Conservation (phyloP, 1,140 invertebrate genomes). For the Drosophila tsacasi region DNA sequence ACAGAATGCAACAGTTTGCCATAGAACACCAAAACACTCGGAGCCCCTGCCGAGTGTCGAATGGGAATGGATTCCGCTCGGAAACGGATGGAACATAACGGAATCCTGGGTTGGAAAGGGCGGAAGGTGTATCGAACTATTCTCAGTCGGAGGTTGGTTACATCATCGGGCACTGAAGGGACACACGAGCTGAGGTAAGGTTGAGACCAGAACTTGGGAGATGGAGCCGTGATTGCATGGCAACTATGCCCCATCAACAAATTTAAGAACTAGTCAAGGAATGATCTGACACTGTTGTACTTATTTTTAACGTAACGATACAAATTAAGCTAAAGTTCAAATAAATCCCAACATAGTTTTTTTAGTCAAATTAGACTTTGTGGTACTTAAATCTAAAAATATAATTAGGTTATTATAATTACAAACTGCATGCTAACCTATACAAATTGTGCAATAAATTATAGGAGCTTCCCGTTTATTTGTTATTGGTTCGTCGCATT, state of each 20-base stretch:
- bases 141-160: constrained; percentile 39
- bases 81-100: constrained; percentile 41
- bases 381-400: background rate
- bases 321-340: background rate
- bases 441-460: constrained; percentile 7
- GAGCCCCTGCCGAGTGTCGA: background rate
- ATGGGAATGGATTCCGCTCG: constrained; percentile 6
- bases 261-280: background rate
- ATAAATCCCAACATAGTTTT: too few relatives aligned
- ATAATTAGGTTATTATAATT: background rate
- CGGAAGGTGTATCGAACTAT: constrained; percentile 36
- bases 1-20: constrained; percentile 69
- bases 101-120: constrained; percentile 17
- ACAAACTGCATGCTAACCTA: background rate
- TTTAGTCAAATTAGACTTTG: background rate
- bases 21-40: constrained; percentile 22
- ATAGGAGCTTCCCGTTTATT: background rate
- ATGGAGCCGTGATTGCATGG: background rate
- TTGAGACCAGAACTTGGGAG: background rate
- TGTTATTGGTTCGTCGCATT: constrained; percentile 12
- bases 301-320: background rate
- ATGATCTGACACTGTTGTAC: too few relatives aligned
- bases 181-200: constrained; percentile 2
- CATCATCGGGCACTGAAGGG: constrained; percentile 47
- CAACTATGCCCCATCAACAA: constrained; percentile 6